Base-by-base conservation (phyloP, 2,888 invertebrate species). In the Drosophila bunnanda region DNA sequence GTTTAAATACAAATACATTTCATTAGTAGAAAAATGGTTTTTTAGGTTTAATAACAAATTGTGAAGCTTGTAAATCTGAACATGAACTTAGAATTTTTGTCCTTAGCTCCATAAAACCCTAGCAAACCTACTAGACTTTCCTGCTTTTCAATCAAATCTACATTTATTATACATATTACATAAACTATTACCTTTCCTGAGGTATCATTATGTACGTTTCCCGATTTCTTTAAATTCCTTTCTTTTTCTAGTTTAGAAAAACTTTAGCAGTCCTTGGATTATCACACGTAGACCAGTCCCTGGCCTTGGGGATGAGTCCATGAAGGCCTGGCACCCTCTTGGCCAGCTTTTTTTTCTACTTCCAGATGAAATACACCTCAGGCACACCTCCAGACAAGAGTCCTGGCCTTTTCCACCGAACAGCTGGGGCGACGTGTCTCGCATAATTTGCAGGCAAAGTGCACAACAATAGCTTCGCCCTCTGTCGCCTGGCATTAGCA, bases 371-470 rank as follows among this genome's bases (percentile, higher is more conserved):
- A 41, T 72, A 68, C 88, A 86, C 86, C 89, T 86, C 82, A 66
- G 86, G 86, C 89, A 58, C 82, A 85, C 85, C 88, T 82, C 82
- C 67, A 55, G 59, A 57, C 69, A 58, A 58, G 72, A 75, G 67
- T 74, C 13, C 59, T 50, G 59, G 38, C 59, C 58, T 59, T 59
- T 67, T 71, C 22, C 58, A 38, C 62, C 25, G 36, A 25, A 25
- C 39, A 60, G 70, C 20, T 22, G 44, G 30, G 53, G 58, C 85
- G 69, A 89, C 89, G 88, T 84, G 83, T 84, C 83, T 81, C 61
- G 89, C 85, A 89, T 87, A 89, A 88, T 82, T 84, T 87, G 85
- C 88, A 77, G 70, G 70, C 79, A 87, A 76, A 84, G 75, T 87
- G 88, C 76, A 84, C 82, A 89, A 84, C 83, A 84, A 84, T 89